phyloP scores from a whole-genome alignment of 2,797 vertebrate species.

The Carapus acus region DNA sequence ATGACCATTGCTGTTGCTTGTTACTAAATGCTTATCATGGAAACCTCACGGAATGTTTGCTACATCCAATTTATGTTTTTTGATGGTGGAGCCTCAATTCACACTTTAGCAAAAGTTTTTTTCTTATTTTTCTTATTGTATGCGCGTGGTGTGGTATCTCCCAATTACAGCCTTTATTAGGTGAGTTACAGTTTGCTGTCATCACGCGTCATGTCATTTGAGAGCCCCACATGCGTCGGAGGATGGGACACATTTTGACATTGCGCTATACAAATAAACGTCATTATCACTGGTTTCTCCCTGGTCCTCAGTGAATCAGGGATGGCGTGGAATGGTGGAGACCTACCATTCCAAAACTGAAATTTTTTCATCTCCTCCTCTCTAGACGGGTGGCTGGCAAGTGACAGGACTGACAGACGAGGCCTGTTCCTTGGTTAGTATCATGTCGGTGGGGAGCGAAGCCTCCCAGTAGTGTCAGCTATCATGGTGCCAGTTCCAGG shows the following conservation, averaged over 20 bases:
- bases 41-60: too few species aligned
- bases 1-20: too few species aligned
- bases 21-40: too few species aligned
- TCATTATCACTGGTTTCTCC: constrained; percentile 35
- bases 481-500: constrained; percentile 76
- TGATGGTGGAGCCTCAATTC: neutral
- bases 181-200: constrained; percentile 17
- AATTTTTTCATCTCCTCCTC: constrained; percentile 44
- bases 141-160: neutral
- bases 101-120: too few species aligned
- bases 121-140: neutral
- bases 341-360: constrained; percentile 8
- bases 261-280: constrained; percentile 48
- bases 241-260: constrained; percentile 38
- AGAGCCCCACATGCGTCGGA: constrained; percentile 11
- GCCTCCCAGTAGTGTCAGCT: constrained; percentile 73
- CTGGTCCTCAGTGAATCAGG: constrained; percentile 15
- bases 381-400: constrained; percentile 74
- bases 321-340: neutral
- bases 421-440: constrained; percentile 89
- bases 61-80: neutral
- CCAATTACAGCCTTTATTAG: constrained; percentile 17
- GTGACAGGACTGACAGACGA: constrained; percentile 89
- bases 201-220: constrained; percentile 15
- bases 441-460: constrained; percentile 81